Evolutionary conservation across 1,140 invertebrate species (phyloP).

Genomic region (Helicorthomorpha holstii): DNA sequence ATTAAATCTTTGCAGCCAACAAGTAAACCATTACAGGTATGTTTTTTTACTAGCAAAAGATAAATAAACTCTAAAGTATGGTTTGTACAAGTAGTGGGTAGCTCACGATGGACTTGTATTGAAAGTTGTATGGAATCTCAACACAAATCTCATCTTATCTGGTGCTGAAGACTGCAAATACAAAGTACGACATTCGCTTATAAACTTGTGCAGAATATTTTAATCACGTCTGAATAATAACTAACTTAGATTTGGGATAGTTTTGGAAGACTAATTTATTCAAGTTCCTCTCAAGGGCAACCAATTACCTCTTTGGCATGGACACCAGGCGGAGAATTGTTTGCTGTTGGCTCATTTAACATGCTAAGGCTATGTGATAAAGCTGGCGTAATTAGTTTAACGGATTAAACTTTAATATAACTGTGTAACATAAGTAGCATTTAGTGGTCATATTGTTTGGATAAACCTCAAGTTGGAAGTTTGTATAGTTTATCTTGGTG

Average conservation of each 20-base stretch:
- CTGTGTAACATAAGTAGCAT: too few relatives aligned
- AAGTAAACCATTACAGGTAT: conserved; percentile 63
- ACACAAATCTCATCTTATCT: conserved; percentile 72
- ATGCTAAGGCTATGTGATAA: conserved; percentile 81
- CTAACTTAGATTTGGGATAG: conserved; percentile 75
- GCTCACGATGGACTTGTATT: conserved; percentile 87
- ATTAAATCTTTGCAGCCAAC: conserved; percentile 83
- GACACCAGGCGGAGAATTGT: conserved; percentile 75
- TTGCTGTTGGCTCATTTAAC: conserved; percentile 86
- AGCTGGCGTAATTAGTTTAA: conserved; percentile 78
- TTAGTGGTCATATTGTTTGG: conserved; percentile 84
- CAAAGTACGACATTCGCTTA: conserved; percentile 34
- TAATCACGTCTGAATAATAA: too few relatives aligned
- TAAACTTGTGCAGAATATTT: not conserved
- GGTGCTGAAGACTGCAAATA: conserved; percentile 91
- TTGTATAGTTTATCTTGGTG: conserved; percentile 83
- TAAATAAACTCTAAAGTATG: too few relatives aligned
- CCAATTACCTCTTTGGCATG: conserved; percentile 82
- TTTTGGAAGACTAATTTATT: conserved; percentile 69
- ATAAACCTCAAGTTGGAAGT: conserved; percentile 68
- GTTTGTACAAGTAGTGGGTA: too few relatives aligned
- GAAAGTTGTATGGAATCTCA: conserved; percentile 70
- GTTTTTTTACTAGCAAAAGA: too few relatives aligned
- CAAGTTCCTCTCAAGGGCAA: conserved; percentile 62
- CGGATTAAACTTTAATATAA: too few relatives aligned